Base-by-base conservation (phyloP, 92 coral and sea anemone species). In the Blastomussa wellsi region DNA sequence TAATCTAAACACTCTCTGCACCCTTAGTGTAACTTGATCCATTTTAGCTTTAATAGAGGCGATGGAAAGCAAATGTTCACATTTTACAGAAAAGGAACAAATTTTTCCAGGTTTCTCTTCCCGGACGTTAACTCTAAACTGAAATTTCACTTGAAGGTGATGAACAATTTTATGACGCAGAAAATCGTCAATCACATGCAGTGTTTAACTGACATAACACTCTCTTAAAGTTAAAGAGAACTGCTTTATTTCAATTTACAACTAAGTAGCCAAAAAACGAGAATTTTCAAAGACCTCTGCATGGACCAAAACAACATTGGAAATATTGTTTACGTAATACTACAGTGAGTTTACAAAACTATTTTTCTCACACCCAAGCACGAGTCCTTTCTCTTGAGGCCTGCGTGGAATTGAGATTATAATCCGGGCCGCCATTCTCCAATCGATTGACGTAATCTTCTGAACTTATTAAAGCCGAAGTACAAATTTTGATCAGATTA, bases 401-500 rank as follows among this genome's bases (percentile, higher is more conserved):
- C 48, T 37, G 48, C 4, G 26, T 68, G n/a, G 42, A 68, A 70
- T 70, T 39, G 47, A 16, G 75, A 33, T 68, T 36, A 24, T 35
- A 37, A 70, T 28, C 68, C 33, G 1, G 8, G 29, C 13, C 32
- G 29, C 13, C 32, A 38, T 39, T 47, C 52, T 22, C 42, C 28
- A 4, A 74, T 24, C 52, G 29, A 47, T 44, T 74, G 41, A 41
- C 74, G 62, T 70, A 70, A 70, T 70, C 48, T 19, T 10, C 1
- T 22, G 75, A 36, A 70, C 35, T 70, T 70, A 35, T 70, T 35
- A 57, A 57, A 36, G 68, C 51, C 37, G 26, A 26, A 55, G 57
- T 22, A 36, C 71, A 82, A 71, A 83, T 32, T 74, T 60, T 57
- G 42, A 83, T 83, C 87, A 39, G 87, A 83, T 83, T 83, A 83